Conservation (phyloP, 1,140 invertebrate species). For the Acyrthosiphon pisum region DNA sequence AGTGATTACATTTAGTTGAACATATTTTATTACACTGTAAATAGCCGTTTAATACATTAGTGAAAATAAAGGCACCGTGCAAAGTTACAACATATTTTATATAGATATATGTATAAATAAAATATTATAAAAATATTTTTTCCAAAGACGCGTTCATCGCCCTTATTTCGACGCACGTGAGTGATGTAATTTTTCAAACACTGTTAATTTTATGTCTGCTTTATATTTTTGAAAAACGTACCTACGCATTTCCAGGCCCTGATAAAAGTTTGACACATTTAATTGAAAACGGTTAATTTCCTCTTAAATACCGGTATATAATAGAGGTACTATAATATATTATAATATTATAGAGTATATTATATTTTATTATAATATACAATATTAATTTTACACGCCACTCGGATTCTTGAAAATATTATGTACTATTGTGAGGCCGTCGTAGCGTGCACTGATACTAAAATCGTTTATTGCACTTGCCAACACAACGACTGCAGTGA, state of each 20-base stretch:
- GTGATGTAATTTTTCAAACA: not conserved
- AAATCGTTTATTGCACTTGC: not conserved
- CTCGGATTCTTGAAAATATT: not conserved
- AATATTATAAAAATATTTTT: slow-evolving; percentile 12
- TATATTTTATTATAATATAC: too few species aligned
- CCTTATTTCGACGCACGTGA: not conserved
- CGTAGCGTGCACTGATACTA: not conserved
- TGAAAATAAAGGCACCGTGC: not conserved
- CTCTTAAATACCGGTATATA: not conserved
- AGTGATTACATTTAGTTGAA: not conserved
- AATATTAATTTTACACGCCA: not conserved
- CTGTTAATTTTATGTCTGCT: not conserved
- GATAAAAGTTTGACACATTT: not conserved
- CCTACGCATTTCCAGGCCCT: not conserved
- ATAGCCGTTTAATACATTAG: not conserved
- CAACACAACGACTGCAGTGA: too few species aligned
- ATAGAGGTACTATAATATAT: not conserved
- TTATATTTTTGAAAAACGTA: not conserved
- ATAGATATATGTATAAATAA: not conserved
- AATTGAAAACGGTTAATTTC: not conserved
- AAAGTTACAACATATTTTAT: not conserved
- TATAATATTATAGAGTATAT: too few species aligned
- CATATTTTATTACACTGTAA: not conserved
- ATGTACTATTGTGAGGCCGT: not conserved
- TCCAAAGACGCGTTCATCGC: not conserved